These are phyloP conservation scores for Cryptotermes secundus DNA, from an alignment of 1,140 invertebrate genomes.

Conservation along the genomic window DNA sequence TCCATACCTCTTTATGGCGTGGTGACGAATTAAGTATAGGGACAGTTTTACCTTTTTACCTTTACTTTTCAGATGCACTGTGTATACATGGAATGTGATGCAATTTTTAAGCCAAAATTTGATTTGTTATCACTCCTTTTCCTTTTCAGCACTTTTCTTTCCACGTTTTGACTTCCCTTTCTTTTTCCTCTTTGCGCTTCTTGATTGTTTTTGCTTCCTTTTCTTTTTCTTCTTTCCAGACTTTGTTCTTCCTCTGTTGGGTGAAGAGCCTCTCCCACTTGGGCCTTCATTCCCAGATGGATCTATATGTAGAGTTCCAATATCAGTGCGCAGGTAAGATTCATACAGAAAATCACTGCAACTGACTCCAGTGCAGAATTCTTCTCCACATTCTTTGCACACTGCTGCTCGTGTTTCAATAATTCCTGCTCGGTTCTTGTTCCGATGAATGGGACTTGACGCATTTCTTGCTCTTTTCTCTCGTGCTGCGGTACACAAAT, in stretches of 20 bases:
- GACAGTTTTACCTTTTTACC: no score
- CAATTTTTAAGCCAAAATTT: background rate
- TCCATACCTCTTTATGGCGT: no score
- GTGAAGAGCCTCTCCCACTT: background rate
- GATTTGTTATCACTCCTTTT: background rate
- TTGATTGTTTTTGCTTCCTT: slow-evolving; percentile 10
- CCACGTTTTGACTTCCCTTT: background rate
- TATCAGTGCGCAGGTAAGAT: slow-evolving; percentile 7
- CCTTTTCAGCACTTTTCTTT: slow-evolving; percentile 2
- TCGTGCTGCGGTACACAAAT: slow-evolving; percentile 63
- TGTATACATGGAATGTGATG: no score
- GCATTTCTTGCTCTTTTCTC: slow-evolving; percentile 60
- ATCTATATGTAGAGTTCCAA: background rate
- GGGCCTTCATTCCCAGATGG: background rate
- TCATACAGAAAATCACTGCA: slow-evolving; percentile 57
- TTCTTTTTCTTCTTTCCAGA: slow-evolving; percentile 22
- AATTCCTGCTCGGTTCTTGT: slow-evolving; percentile 75
- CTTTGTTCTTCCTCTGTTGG: background rate
- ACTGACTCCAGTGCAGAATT: slow-evolving; percentile 72
- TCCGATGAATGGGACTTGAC: slow-evolving; percentile 64
- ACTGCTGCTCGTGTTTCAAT: slow-evolving; percentile 68
- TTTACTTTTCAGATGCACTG: no score
- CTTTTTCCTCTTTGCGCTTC: slow-evolving; percentile 9
- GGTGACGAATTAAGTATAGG: no score
- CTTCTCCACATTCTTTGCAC: slow-evolving; percentile 79